These are phyloP conservation scores for Eunapius fragilis DNA, from an alignment of 37 sponge, comb jelly and placozoan species.

Conservation along the genomic window DNA sequence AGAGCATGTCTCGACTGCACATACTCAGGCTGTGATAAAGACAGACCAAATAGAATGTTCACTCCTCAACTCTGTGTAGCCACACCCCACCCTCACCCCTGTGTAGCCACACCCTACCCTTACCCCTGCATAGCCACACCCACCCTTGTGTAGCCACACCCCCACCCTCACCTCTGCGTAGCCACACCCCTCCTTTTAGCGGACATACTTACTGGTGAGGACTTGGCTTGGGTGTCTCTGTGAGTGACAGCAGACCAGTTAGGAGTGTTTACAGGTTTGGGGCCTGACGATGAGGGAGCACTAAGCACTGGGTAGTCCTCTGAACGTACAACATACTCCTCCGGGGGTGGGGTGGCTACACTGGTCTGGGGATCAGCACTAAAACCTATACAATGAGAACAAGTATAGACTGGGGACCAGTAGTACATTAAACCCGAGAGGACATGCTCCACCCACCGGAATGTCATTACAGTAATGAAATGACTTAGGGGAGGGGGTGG, in stretches of 20 bases:
- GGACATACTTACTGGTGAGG: neutral
- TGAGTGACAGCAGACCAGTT: neutral
- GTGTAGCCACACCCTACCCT: no score
- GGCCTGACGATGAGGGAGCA: neutral
- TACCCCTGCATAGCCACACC: no score
- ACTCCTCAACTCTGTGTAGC: no score
- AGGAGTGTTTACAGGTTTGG: neutral
- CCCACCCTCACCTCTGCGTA: neutral
- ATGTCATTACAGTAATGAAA: no score
- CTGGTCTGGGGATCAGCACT: neutral
- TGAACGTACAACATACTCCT: neutral
- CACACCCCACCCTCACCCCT: no score
- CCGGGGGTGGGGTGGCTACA: neutral
- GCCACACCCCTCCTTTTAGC: neutral
- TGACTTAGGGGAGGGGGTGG: no score
- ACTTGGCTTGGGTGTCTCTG: neutral
- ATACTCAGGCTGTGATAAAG: neutral
- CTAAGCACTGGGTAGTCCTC: neutral
- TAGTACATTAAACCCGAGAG: neutral
- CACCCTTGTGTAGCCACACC: neutral
- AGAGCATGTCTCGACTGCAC: neutral
- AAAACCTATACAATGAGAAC: neutral
- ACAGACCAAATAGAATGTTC: no score
- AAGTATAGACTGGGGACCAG: neutral
- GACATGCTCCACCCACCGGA: no score